Evolutionary conservation across 2,797 vertebrate genomes (phyloP), one percentile per base, ranked within the genome.

Genomic region (Ctenosaura bakeri): DNA sequence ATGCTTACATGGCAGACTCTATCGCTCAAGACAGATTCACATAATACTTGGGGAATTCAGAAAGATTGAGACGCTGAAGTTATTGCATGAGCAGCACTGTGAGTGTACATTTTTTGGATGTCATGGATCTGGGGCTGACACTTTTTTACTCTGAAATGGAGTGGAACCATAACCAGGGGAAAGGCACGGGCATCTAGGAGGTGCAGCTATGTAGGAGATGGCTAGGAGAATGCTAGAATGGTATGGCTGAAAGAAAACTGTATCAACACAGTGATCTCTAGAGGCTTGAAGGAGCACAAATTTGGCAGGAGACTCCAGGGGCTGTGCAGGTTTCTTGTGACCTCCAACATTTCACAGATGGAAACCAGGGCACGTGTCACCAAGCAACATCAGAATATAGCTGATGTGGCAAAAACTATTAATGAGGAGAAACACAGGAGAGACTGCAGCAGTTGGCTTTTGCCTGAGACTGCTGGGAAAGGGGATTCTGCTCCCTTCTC

Each of bases 1-100:
- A 38, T 32, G 50, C 69, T 29, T 56, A 88, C 20, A 52, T 10
- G 24, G 66, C 10, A 80, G 46, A 56, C 22, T 50, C 0, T 10
- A 66, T 79, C 29, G 46, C 62, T 73, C 66, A 82, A 52, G 50
- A 73, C 18, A 12, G n/a, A 52, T 69, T 78, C 38, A 86, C 42
- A 26, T 78, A 42, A 78, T 50, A 52, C 76, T 78, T 78, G 76
- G 22, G 71, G 42, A 26, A 56, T 85, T 89, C 83, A 71, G 62
- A 71, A 56, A 85, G 71, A 80, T 56, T 56, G 18, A 80, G 52
- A 24, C 7, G 29, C 18, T 79, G 83, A 69, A 79, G 20, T 64
- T 54, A 85, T 20, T 78, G 18, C 62, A 71, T 77, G 56, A 77
- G 10, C 18, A 71, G 29, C 54, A 56, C 66, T 24, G 16, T 56